Conservation (phyloP, 1,140 invertebrate species). For the Aphelenchoides fujianensis region DNA sequence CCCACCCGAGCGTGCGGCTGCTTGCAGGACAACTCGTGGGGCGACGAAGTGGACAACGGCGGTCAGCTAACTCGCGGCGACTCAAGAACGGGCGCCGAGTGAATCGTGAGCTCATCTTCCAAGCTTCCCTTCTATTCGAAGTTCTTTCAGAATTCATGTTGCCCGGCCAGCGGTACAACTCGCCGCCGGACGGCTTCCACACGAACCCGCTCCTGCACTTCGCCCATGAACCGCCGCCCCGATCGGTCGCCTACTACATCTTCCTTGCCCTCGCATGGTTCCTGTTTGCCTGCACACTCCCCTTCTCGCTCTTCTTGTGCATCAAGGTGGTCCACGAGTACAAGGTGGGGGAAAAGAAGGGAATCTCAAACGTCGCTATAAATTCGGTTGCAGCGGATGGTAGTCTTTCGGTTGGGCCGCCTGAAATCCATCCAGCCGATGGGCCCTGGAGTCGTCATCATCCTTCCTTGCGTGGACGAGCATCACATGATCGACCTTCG, state of each 20-base stretch:
- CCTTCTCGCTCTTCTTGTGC: conserved; percentile 54
- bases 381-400: no score
- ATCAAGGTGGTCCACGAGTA: conserved; percentile 59
- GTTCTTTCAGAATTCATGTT: conserved; percentile 7
- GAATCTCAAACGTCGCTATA: no score
- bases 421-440: conserved; percentile 28
- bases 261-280: conserved; percentile 41
- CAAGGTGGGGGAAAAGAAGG: no score
- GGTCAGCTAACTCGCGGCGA: neutral
- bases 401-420: conserved; percentile 54
- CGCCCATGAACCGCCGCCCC: neutral
- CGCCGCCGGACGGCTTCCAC: conserved; percentile 6
- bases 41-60: neutral
- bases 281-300: conserved; percentile 47
- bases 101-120: neutral
- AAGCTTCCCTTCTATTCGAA: no score
- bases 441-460: conserved; percentile 74
- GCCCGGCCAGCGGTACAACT: neutral
- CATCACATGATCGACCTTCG: conserved; percentile 82
- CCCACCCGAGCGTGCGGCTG: no score
- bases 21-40: neutral
- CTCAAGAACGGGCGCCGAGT: neutral
- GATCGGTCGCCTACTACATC: conserved; percentile 38
- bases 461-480: conserved; percentile 81
- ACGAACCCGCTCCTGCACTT: conserved; percentile 12